Evolutionary conservation across 1,140 invertebrate species (phyloP), one percentile per base, ranked within the genome.

Genomic region (Heliconius hermathena): DNA sequence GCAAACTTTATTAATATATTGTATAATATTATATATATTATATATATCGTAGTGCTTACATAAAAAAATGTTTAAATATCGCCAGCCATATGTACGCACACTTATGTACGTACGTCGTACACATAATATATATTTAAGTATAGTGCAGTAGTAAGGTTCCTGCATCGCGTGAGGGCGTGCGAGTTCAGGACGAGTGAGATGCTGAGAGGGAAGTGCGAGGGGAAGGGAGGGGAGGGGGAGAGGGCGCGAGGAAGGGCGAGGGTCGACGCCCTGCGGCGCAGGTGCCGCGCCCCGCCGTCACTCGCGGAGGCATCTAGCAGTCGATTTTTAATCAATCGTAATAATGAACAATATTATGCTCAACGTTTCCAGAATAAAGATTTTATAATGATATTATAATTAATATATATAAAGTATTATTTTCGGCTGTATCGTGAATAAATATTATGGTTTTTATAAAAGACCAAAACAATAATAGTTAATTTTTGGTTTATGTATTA

Each of bases 231-330:
- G 49, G 46, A 5, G 74, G 22, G 72, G 52, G 73, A 5, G 74
- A 18, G 36, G 26, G 60, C 60, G 60, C 60, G 60, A 29, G 60
- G 60, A 29, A 66, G 54, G 41, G 33, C 22, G 73, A 29, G 80
- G 80, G 76, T 81, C 80, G 80, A 80, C 76, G 75, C 73, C 78
- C 83, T 78, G 76, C 33, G 78, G 76, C 52, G 79, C 82, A 82
- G 82, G 79, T 81, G 81, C 80, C 82, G 78, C 80, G 75, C 77
- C 78, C 76, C 74, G 81, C 46, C 22, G 20, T 18, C 38, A 52
- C 81, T 22, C 66, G 8, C 36, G 41, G 57, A 76, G 54, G 74
- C 36, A 71, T 72, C 71, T 46, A 18, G 22, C 74, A 54, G 33
- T 74, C 66, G 72, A 73, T 66, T 13, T 66, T 29, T 66, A 66